These are phyloP conservation scores for Oasisia sp. DNA, from an alignment of 2,888 invertebrate species.

Conservation along the genomic window DNA sequence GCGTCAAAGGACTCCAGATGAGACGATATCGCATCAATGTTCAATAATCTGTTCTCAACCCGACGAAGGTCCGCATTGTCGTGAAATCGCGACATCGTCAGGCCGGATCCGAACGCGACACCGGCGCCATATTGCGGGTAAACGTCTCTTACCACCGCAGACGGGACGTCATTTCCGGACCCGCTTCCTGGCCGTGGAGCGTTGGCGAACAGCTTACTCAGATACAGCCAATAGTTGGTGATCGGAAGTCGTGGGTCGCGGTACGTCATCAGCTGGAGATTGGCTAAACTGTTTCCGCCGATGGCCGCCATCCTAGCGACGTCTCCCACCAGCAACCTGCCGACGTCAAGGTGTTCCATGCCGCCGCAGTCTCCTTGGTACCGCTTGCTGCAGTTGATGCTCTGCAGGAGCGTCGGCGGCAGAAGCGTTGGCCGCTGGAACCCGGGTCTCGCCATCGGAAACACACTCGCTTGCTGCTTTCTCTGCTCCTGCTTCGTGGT, in stretches of 20 bases:
- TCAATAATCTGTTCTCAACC: neutral
- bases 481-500: neutral
- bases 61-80: neutral
- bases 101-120: neutral
- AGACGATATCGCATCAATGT: neutral
- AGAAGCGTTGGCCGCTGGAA: neutral
- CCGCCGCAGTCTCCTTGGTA: conserved; percentile 29
- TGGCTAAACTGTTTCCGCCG: neutral
- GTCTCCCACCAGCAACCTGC: neutral
- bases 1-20: neutral
- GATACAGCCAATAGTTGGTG: conserved; percentile 30
- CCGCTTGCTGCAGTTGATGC: neutral
- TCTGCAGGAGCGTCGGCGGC: neutral
- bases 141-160: neutral
- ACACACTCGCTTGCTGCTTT: neutral
- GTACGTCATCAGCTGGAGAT: conserved; percentile 24
- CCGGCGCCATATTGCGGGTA: neutral
- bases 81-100: neutral
- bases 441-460: neutral
- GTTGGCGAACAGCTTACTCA: conserved; percentile 23
- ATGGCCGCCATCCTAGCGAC: neutral
- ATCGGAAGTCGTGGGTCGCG: conserved; percentile 28
- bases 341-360: conserved; percentile 20
- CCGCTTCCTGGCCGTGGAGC: neutral
- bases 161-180: neutral